Conservation (phyloP, 2,888 invertebrate species). For the Netelia melanura region DNA sequence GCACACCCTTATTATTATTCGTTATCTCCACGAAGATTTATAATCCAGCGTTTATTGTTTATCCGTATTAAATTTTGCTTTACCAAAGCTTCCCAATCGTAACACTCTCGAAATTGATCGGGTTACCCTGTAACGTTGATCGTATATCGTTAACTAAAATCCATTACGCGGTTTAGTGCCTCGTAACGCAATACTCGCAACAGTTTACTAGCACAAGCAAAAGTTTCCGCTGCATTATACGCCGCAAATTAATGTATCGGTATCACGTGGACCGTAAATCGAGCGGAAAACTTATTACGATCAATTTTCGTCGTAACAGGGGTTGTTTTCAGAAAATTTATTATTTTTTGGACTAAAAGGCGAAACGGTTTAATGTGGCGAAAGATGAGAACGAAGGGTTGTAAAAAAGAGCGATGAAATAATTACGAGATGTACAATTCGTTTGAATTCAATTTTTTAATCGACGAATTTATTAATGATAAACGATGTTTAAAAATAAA, state of each 20-base stretch:
- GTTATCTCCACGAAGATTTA: neutral
- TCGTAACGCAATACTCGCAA: neutral
- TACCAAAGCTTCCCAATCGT: neutral
- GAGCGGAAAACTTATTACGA: neutral
- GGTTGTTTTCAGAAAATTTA: neutral
- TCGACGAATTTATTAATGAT: neutral
- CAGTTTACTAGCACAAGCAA: neutral
- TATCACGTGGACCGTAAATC: conserved; percentile 16
- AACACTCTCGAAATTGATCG: conserved; percentile 8
- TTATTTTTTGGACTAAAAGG: neutral
- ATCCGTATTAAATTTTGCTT: neutral
- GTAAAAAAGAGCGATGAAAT: neutral
- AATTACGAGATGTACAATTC: neutral
- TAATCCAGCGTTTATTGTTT: neutral
- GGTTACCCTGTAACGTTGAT: conserved; percentile 1
- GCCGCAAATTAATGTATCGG: neutral
- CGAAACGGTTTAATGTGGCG: neutral
- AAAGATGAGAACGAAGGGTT: neutral
- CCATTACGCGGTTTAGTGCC: neutral
- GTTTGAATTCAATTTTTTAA: neutral
- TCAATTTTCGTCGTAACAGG: neutral
- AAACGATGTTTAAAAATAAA: neutral
- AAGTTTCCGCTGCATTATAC: conserved; percentile 2
- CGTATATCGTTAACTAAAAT: conserved; percentile 18
- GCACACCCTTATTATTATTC: too few species aligned